Base-by-base conservation (phyloP, 2,797 vertebrate genomes). In the Parauchenoglanis punctatus region DNA sequence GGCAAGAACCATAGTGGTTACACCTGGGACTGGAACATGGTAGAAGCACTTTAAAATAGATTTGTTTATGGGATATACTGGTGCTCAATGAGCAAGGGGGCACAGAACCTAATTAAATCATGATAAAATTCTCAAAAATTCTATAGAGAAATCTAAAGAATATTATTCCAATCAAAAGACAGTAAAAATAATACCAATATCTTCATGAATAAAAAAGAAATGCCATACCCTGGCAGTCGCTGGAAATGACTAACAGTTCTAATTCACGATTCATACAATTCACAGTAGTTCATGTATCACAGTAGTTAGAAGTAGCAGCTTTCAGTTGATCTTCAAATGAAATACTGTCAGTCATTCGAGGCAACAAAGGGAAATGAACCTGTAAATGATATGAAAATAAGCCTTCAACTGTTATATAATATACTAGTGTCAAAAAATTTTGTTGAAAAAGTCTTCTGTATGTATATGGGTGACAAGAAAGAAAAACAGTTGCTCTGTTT, bases 21-120 rank as follows among this genome's bases (percentile, higher is more conserved):
- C 40, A 49, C 54, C 25, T 68, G 28, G 44, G 35, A 13, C 35
- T 68, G 70, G 65, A 25, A 72, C n/a, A 82, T 49, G n/a, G 20
- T 52, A 13, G 75, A 72, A 81, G 28, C 49, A 77, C n/a, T 77
- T 77, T 77, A 56, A 56, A 77, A 77, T 56, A 77, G 15, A 77
- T 23, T 49, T 20, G 6, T 31, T 82, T 63, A 75, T 35, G 56
- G 68, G 17, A 75, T 25, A 17, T 35, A 49, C 40, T 35, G 56
- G 56, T 73, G n/a, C 49, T 4, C 20, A 8, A 46, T 40, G 52
- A 23, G 15, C 23, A 44, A 63, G 18, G 23, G 15, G 40, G 40
- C 0, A 44, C 0, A 35, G 58, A 68, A 18, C 23, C 25, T 18
- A 44, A 35, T 78, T 28, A 56, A 75, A 78, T 58, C 28, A 52